Evolutionary conservation across 2,797 vertebrate genomes (phyloP).

Genomic region (Antrozous pallidus): DNA sequence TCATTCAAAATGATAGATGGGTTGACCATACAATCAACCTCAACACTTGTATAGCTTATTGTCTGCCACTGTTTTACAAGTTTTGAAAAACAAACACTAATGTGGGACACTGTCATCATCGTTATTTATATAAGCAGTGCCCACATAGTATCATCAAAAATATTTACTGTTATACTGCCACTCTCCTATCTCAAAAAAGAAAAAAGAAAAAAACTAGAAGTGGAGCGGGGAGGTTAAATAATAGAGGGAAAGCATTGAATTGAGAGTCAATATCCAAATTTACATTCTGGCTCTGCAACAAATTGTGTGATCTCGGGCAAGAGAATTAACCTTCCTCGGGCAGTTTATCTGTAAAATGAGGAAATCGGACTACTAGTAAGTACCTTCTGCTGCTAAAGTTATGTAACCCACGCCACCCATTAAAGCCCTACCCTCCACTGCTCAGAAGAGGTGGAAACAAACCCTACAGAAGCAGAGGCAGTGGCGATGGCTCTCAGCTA

Average conservation of each 20-base stretch:
- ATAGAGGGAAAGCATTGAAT: neutral
- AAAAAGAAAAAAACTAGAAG: neutral
- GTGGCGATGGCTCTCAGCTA: neutral
- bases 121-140: neutral
- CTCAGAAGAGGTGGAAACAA: neutral
- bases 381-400: neutral
- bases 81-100: neutral
- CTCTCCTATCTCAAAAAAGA: neutral
- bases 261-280: neutral
- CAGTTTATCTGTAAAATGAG: constrained; percentile 40
- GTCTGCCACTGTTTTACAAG: neutral
- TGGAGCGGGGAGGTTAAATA: neutral
- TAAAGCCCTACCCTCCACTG: neutral
- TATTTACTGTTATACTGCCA: neutral
- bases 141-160: neutral
- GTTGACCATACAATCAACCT: neutral
- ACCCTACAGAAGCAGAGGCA: neutral
- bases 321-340: constrained; percentile 14
- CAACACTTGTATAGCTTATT: neutral
- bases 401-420: neutral
- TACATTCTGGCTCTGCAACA: neutral
- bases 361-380: neutral
- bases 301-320: neutral
- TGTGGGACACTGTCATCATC: neutral
- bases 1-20: constrained; percentile 1